A percentile compares a stretch with the other conserved stretches of the same genome.
These are phyloP conservation scores for Phaonia tiefii DNA, from an alignment of 2,888 invertebrate genomes.

Conservation along the genomic window DNA sequence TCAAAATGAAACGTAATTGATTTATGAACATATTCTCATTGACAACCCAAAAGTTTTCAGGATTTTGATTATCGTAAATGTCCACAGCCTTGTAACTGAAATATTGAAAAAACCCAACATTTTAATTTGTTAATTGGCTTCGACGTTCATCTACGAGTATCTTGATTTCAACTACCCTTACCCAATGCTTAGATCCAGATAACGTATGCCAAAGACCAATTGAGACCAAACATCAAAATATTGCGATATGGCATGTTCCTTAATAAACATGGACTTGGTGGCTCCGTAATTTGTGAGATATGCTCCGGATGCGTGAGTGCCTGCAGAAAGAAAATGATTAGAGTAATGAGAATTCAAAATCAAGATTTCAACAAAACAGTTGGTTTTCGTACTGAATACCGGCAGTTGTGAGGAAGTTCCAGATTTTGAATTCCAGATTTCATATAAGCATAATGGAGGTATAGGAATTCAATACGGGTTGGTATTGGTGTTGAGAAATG, in stretches of 20 bases:
- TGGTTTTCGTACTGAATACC: not conserved
- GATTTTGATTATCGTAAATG: slow-evolving; percentile 66
- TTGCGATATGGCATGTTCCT: slow-evolving; percentile 82
- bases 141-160: not conserved
- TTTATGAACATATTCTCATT: slow-evolving; percentile 81
- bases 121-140: not conserved
- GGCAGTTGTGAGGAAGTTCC: not conserved
- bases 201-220: slow-evolving; percentile 91
- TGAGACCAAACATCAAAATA: slow-evolving; percentile 91
- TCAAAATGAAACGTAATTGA: slow-evolving; percentile 85
- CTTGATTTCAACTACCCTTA: too few relatives aligned
- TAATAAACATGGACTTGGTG: slow-evolving; percentile 73
- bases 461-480: too few relatives aligned
- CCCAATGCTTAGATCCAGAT: slow-evolving; percentile 90
- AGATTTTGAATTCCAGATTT: too few relatives aligned
- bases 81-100: slow-evolving; percentile 71
- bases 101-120: slow-evolving; percentile 14
- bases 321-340: slow-evolving; percentile 77
- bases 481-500: too few relatives aligned
- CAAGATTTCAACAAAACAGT: too few relatives aligned
- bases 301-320: slow-evolving; percentile 84
- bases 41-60: slow-evolving; percentile 77
- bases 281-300: slow-evolving; percentile 77
- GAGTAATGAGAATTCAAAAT: slow-evolving; percentile 2
- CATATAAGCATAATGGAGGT: too few relatives aligned